Evolutionary conservation across 1,140 invertebrate species (phyloP).

Genomic region (Harpegnathos saltator): DNA sequence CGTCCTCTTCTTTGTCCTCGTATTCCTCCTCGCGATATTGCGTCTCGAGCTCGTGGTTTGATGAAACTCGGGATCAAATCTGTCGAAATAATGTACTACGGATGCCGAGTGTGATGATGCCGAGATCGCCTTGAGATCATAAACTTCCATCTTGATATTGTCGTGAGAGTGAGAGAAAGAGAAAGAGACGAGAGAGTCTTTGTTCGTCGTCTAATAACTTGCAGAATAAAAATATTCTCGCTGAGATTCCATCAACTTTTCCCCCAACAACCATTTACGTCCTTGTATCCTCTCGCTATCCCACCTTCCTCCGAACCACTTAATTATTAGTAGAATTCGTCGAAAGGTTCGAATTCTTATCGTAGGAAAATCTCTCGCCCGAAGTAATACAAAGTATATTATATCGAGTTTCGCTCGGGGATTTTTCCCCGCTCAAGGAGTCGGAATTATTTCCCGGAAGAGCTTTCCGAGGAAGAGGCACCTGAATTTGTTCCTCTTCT

Average conservation of each 20-base stretch:
- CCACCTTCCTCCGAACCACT: background rate
- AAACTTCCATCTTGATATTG: background rate
- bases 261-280: too few species aligned
- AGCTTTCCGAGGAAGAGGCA: conserved; percentile 43
- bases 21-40: background rate
- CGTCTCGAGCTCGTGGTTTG: conserved; percentile 14
- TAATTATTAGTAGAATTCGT: conserved; percentile 4
- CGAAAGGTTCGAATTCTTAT: background rate
- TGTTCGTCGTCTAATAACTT: too few species aligned
- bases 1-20: conserved; percentile 27
- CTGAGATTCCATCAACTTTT: too few species aligned
- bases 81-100: conserved; percentile 18
- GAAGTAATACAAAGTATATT: conserved; percentile 38
- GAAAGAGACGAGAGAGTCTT: too few species aligned
- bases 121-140: background rate
- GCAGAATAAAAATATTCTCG: too few species aligned
- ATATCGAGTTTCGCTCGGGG: conserved; percentile 8
- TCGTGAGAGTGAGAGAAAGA: too few species aligned
- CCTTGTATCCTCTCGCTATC: too few species aligned
- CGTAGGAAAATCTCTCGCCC: conserved; percentile 2
- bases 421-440: conserved; percentile 14
- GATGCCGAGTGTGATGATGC: background rate
- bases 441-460: conserved; percentile 24
- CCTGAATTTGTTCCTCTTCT: conserved; percentile 77
- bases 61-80: conserved; percentile 53